Evolutionary conservation across 2,113 vertebrate species (phyloP), one percentile per base, ranked within the genome.

Genomic region (Pluvianellus socialis): DNA sequence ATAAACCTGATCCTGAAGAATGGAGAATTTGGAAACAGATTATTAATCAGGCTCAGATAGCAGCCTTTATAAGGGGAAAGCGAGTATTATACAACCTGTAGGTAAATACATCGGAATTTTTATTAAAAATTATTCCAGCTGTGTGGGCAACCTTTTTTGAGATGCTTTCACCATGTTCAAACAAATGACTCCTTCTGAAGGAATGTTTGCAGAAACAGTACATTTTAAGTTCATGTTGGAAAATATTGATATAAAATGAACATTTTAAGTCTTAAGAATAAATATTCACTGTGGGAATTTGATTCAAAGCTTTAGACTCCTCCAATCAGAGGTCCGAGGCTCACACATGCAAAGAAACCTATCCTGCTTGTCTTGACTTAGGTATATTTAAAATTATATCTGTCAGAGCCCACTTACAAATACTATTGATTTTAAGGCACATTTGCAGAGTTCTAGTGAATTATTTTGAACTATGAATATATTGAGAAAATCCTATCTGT

Each of bases 41-140:
- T 81, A 81, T 87, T 75, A 67, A 62, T 55, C 30, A 42, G 47
- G 21, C 12, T 83, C 47, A 80, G 86, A 53, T 3, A 90, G 18
- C 61, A 75, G 22, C 28, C 45, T 93, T 86, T 74, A 47, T 16
- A 22, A 80, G 30, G 26, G 22, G 4, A 81, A 79, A 53, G 33
- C 0, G 0, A 79, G 33, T 67, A 56, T 84, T 90, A 42, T 32
- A 65, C 40, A 89, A 47, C 8, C 23, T 87, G 38, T 35, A 71
- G 32, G 45, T 38, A 86, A 94, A 94, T 21, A 56, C 24, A 28
- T 47, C 47, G 49, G 79, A 52, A 81, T 81, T 94, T 91, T 91
- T 58, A 91, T 61, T 79, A 70, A 65, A 32, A 92, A 94, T 91
- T 85, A 75, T 88, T 94, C 73, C 79, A 94, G 49, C 56, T 89